Evolutionary conservation across 1,140 invertebrate species (phyloP).

Genomic region (Saccostrea glomerata): DNA sequence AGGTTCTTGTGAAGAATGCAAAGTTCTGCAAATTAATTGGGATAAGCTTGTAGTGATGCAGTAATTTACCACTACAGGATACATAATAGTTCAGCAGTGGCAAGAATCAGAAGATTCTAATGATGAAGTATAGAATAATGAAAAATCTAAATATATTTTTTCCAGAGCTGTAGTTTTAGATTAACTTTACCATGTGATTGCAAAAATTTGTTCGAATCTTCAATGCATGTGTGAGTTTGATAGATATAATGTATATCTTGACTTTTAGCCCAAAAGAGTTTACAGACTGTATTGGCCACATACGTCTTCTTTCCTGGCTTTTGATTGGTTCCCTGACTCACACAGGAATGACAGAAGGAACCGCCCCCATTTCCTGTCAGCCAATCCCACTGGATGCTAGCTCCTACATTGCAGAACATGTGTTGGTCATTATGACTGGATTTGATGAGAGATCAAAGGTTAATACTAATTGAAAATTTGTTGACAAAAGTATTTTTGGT

Average conservation of each 20-base stretch:
- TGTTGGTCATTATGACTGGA: constrained; percentile 94
- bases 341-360: constrained; percentile 83
- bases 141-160: too few species aligned
- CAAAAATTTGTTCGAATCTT: not conserved
- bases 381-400: constrained; percentile 97
- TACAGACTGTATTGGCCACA: constrained; percentile 95
- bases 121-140: too few species aligned
- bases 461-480: constrained; percentile 46
- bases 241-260: not conserved
- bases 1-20: too few species aligned
- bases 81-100: too few species aligned
- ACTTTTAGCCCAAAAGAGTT: constrained; percentile 91
- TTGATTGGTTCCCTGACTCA: constrained; percentile 95
- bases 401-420: constrained; percentile 97
- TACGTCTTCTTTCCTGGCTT: constrained; percentile 96
- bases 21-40: too few species aligned
- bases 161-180: too few species aligned
- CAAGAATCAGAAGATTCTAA: too few species aligned
- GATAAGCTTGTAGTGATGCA: too few species aligned
- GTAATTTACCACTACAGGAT: too few species aligned
- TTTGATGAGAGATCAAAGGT: constrained; percentile 97
- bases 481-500: not conserved
- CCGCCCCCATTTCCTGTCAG: constrained; percentile 83
- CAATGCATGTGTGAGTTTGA: not conserved
- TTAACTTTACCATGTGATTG: too few species aligned